phyloP scores from a whole-genome alignment of 2,797 vertebrate genomes.

The Eleutherodactylus coqui region DNA sequence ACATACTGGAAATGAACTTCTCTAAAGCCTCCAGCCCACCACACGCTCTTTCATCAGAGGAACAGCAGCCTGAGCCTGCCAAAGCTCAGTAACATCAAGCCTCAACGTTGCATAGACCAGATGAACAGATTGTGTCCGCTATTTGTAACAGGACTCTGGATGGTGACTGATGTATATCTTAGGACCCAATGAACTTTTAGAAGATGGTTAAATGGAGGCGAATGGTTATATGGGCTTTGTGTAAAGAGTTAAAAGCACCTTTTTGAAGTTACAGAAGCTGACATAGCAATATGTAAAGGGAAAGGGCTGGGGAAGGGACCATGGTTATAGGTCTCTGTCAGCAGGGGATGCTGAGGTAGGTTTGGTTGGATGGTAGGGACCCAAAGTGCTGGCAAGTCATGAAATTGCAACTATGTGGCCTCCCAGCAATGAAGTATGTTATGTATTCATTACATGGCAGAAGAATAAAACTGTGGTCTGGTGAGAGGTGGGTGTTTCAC shows the following conservation, averaged over 20 bases:
- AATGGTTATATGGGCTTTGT: neutral
- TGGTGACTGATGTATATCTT: neutral
- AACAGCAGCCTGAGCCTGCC: conserved; percentile 31
- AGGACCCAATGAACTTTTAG: neutral
- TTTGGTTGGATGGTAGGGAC: neutral
- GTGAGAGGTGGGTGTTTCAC: conserved; percentile 4
- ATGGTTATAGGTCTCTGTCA: neutral
- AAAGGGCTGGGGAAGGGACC: neutral
- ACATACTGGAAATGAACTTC: conserved; percentile 96
- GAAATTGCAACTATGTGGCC: neutral
- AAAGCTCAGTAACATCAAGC: conserved; percentile 38
- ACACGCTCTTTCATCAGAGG: neutral
- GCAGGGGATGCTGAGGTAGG: neutral
- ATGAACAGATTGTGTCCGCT: neutral
- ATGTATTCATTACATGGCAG: neutral
- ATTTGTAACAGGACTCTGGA: neutral
- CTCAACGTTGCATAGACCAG: neutral
- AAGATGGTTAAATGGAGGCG: neutral
- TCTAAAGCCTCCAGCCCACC: conserved; percentile 71
- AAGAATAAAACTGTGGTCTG: conserved; percentile 39
- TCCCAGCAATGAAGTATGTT: neutral
- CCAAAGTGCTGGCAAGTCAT: neutral
- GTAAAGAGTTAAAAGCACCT: neutral
- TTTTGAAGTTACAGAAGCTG: neutral
- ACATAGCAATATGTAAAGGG: neutral